These are phyloP conservation scores for Melanotaenia duboulayi DNA, from an alignment of 2,113 vertebrate species.

Conservation along the genomic window DNA sequence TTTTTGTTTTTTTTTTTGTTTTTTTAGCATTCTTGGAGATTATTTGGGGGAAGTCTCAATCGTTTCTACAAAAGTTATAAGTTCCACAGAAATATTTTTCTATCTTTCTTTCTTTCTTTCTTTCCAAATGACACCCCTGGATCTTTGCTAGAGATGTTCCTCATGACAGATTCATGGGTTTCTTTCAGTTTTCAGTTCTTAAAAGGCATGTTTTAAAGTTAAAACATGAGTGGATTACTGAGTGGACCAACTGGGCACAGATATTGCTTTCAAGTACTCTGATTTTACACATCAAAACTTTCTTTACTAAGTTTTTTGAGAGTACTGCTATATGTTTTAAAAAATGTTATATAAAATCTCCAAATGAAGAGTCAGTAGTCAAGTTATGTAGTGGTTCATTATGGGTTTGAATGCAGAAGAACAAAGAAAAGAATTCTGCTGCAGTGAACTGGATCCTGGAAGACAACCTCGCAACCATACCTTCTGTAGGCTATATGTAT, in stretches of 20 bases:
- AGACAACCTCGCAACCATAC: too few relatives aligned
- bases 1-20: too few relatives aligned
- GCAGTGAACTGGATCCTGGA: neutral
- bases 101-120: too few relatives aligned
- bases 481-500: too few relatives aligned
- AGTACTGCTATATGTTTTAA: neutral
- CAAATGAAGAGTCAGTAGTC: neutral
- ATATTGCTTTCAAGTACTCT: neutral
- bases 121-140: too few relatives aligned
- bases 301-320: neutral
- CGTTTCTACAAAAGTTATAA: neutral
- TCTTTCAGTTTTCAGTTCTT: neutral
- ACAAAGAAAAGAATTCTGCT: neutral
- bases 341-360: neutral
- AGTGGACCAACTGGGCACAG: slow-evolving; percentile 1
- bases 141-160: too few relatives aligned
- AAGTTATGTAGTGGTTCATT: neutral
- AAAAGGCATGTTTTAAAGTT: neutral
- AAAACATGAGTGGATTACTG: slow-evolving; percentile 20
- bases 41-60: neutral
- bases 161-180: neutral
- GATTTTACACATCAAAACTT: too few relatives aligned
- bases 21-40: too few relatives aligned
- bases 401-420: too few relatives aligned
- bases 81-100: neutral